Percentiles rank a stretch among this genome's conserved stretches.
Conservation (phyloP, 1,140 invertebrate genomes). For the Dendrolimus punctatus region DNA sequence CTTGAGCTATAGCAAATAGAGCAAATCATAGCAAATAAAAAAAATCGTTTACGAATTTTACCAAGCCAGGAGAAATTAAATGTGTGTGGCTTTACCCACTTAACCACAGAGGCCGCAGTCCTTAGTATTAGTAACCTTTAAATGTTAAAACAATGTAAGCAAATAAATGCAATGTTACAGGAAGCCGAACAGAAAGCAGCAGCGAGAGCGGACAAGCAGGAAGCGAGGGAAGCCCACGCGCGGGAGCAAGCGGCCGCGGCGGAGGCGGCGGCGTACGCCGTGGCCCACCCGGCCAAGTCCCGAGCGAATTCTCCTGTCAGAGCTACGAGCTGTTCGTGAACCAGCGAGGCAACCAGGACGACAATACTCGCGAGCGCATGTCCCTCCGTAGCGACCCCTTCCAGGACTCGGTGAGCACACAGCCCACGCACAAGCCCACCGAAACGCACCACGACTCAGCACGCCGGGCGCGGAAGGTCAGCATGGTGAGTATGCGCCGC, state of each 20-base stretch:
- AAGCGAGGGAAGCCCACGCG: slow-evolving; percentile 78
- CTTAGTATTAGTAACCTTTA: no score
- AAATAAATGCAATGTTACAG: slow-evolving; percentile 46
- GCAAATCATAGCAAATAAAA: no score
- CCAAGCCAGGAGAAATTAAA: no score
- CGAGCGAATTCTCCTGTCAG: slow-evolving; percentile 90
- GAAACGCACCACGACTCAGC: slow-evolving; percentile 73
- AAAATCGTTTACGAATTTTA: no score
- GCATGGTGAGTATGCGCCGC: slow-evolving; percentile 82
- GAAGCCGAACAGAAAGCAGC: slow-evolving; percentile 87
- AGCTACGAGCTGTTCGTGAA: slow-evolving; percentile 93
- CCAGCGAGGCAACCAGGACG: slow-evolving; percentile 87
- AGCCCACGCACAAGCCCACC: slow-evolving; percentile 74
- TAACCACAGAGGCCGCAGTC: no score
- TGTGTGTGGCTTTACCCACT: no score
- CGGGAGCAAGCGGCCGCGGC: slow-evolving; percentile 70
- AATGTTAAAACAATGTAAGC: no score
- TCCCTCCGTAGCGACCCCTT: slow-evolving; percentile 86
- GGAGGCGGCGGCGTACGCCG: slow-evolving; percentile 75
- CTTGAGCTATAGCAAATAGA: no score
- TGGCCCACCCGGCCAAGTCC: slow-evolving; percentile 83
- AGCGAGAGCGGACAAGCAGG: slow-evolving; percentile 81
- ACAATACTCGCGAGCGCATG: slow-evolving; percentile 92
- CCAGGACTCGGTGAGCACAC: slow-evolving; percentile 87
- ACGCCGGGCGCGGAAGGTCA: slow-evolving; percentile 86